Base-by-base conservation (phyloP, 2,113 vertebrate species). In the Cygnus atratus region DNA sequence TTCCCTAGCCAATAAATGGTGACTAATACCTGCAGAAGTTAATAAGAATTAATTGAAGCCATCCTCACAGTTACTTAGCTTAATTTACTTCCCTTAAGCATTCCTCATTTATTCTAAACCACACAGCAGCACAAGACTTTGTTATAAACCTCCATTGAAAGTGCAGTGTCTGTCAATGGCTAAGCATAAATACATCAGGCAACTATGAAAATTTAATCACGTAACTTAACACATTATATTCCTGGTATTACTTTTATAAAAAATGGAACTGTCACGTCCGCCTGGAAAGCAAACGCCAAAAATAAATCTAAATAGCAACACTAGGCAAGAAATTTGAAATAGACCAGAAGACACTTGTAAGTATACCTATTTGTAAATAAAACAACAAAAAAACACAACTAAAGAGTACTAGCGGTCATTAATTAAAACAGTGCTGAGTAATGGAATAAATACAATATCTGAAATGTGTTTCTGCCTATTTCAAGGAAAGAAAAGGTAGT, bases 1-100 rank as follows among this genome's bases (percentile, higher is more conserved):
- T 99, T 99, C 68, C 99, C 99, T 97, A 99, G 97, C 99, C 99
- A 99, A 97, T 99, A 99, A 95, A 99, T 98, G 88, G 99, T 99
- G 95, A 99, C 98, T 97, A 99, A 96, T 82, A 99, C 99, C 99
- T 99, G 97, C 77, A 78, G 70, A 91, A 96, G 87, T 93, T 80
- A 96, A 93, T 10, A 84, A 87, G 44, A 92, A 88, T 93, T 96
- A 95, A 93, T 93, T 90, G 65, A 85, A 87, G 28, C 31, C 84
- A 85, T 66, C 35, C 80, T 80, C 43, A 72, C 22, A 85, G 57
- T 93, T 37, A 70, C 33, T 73, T 58, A 52, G n/a, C 28, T 90
- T 58, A 59, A 78, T 50, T 83, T 68, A 84, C 46, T 76, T 91
- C 62, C 59, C 66, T 74, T 70, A 65, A 88, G 15, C 24, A 73